Evolutionary conservation across 2,888 invertebrate species (phyloP).

Genomic region (Erannis defoliaria): DNA sequence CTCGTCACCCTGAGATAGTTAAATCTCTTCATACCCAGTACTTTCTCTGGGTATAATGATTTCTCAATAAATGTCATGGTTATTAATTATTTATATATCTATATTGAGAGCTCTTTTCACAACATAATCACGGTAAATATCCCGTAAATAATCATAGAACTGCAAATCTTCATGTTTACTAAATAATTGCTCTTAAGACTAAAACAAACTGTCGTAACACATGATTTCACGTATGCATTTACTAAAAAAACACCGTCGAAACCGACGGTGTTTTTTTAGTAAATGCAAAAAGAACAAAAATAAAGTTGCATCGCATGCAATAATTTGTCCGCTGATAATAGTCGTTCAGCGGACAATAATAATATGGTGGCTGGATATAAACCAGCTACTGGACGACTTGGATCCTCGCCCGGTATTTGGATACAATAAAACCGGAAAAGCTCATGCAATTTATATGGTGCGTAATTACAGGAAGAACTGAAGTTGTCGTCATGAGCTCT

Average conservation of each 20-base stretch:
- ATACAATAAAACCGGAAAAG: slow-evolving; percentile 10
- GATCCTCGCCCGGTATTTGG: slow-evolving; percentile 42
- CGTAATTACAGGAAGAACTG: slow-evolving; percentile 1
- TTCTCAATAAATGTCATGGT: too few relatives aligned
- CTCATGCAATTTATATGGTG: neutral
- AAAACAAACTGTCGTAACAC: neutral
- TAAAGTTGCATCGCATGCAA: slow-evolving; percentile 13
- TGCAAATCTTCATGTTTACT: too few relatives aligned
- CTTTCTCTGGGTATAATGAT: too few relatives aligned
- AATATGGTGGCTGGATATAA: slow-evolving; percentile 21
- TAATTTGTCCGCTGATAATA: slow-evolving; percentile 12
- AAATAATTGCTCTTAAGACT: neutral
- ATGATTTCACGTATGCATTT: neutral
- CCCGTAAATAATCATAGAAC: too few relatives aligned
- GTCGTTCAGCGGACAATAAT: too few relatives aligned
- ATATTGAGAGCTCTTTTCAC: too few relatives aligned
- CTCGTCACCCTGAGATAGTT: too few relatives aligned
- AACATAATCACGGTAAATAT: neutral
- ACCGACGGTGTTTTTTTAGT: too few relatives aligned
- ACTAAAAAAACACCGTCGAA: neutral
- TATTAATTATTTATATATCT: too few relatives aligned
- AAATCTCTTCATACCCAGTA: too few relatives aligned
- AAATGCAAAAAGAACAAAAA: slow-evolving; percentile 1
- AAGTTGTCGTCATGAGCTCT: neutral
- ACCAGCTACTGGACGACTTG: slow-evolving; percentile 34